Base-by-base conservation (phyloP, 2,113 vertebrate species). In the Eretmochelys imbricata region DNA sequence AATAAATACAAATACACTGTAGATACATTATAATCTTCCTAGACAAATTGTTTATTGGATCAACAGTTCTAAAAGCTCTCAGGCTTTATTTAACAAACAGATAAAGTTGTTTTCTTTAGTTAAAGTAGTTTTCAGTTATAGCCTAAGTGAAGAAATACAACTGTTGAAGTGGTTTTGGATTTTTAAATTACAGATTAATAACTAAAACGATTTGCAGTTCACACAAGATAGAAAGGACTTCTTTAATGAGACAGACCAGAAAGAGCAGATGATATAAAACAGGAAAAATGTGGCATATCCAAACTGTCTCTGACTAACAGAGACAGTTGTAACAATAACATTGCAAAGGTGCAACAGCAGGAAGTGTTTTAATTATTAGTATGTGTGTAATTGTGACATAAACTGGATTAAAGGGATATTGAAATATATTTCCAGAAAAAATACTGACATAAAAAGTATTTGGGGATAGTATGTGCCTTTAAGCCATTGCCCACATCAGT, bases 401-500 rank as follows among this genome's bases (percentile, higher is more conserved):
- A 95, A 80, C 20, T 76, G 42, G 38, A 76, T 76, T 48, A 76
- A 76, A 76, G 20, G 81, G 84, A 90, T 85, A 95, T 8, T 91
- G 65, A 89, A 95, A 94, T 65, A 97, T 84, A 93, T 54, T 79
- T 93, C 11, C 89, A 96, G 75, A 93, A 96, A 95, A 94, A 59
- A 88, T 85, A 75, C 19, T 6, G 46, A 80, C 72, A 88, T 95
- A 38, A 95, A 95, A 96, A 85, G n/a, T 85, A 91, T 53, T 65
- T 86, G 42, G 88, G 87, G 53, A 54, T 92, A 1, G 38, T 53
- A 62, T 96, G 88, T 90, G 82, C 38, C 93, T 89, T 95, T 91
- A 87, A 95, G 82, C 53, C 90, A 75, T 75, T 88, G 57, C 92
- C 96, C 97, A 97, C 96, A 95, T 97, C 85, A 95, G 89, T 93